Percentiles rank a stretch among this genome's conserved stretches.
Evolutionary conservation across 1,140 invertebrate species (phyloP).

Genomic region (Helicoverpa armigera): DNA sequence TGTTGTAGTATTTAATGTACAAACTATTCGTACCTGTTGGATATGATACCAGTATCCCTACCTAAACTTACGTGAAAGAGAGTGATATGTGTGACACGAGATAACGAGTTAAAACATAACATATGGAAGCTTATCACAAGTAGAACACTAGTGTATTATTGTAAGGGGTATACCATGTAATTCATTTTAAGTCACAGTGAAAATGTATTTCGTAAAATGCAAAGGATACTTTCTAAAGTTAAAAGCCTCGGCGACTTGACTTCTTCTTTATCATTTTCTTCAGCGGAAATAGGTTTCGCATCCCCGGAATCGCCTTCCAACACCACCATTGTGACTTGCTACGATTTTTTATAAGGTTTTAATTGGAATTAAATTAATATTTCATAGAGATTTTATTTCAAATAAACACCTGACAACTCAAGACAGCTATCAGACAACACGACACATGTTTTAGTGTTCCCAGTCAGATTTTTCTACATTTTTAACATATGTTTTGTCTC

Average conservation of each 20-base stretch:
- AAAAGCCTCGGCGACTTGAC: conserved; percentile 68
- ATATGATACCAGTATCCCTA: too few relatives aligned
- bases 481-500: background rate
- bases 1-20: too few relatives aligned
- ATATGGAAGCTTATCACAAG: too few relatives aligned
- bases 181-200: too few relatives aligned
- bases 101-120: too few relatives aligned
- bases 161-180: too few relatives aligned
- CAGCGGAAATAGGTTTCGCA: conserved; percentile 62
- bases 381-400: conserved; percentile 24
- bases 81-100: too few relatives aligned
- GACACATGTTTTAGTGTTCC: conserved; percentile 24
- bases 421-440: conserved; percentile 34
- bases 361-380: conserved; percentile 2
- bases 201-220: background rate
- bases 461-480: background rate
- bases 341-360: conserved; percentile 7
- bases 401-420: background rate
- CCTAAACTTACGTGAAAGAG: too few relatives aligned
- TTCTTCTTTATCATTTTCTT: conserved; percentile 73
- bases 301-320: conserved; percentile 76
- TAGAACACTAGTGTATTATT: too few relatives aligned
- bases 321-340: conserved; percentile 68
- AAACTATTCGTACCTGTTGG: too few relatives aligned
- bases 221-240: conserved; percentile 85